These are phyloP conservation scores for Coilia nasus DNA, from an alignment of 2,797 vertebrate genomes.

Conservation along the genomic window DNA sequence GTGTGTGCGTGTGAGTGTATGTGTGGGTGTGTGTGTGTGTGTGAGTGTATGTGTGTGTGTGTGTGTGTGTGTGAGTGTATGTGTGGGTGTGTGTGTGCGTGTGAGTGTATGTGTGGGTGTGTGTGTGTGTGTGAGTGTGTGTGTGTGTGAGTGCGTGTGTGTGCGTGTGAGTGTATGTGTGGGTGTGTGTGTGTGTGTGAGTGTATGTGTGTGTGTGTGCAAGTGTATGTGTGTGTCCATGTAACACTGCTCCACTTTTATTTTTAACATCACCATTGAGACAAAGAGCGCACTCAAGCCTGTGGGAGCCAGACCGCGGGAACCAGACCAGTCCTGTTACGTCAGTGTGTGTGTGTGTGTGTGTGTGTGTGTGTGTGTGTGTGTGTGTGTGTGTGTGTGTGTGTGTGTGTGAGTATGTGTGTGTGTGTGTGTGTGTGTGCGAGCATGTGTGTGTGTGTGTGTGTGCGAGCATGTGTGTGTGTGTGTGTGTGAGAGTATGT, in stretches of 20 bases:
- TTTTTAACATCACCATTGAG: slow-evolving; percentile 60
- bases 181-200: slow-evolving; percentile 22
- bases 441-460: no score
- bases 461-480: background rate
- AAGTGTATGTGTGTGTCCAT: slow-evolving; percentile 25
- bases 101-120: no score
- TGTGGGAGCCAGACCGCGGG: slow-evolving; percentile 63
- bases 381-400: background rate
- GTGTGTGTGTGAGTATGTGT: background rate
- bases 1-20: no score
- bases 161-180: background rate
- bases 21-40: no score
- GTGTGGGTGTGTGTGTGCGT: no score
- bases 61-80: no score
- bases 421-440: background rate
- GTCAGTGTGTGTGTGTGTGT: slow-evolving; percentile 24
- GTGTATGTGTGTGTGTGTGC: slow-evolving; percentile 22
- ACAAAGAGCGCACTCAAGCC: slow-evolving; percentile 62
- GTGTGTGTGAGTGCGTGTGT: no score
- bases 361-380: slow-evolving; percentile 13
- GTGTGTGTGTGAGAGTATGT: no score
- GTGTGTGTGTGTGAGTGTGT: no score
- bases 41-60: no score
- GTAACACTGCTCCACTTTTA: slow-evolving; percentile 56
- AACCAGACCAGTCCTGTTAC: slow-evolving; percentile 56